Conservation (phyloP, 2,888 invertebrate species). For the Xylota sylvarum region DNA sequence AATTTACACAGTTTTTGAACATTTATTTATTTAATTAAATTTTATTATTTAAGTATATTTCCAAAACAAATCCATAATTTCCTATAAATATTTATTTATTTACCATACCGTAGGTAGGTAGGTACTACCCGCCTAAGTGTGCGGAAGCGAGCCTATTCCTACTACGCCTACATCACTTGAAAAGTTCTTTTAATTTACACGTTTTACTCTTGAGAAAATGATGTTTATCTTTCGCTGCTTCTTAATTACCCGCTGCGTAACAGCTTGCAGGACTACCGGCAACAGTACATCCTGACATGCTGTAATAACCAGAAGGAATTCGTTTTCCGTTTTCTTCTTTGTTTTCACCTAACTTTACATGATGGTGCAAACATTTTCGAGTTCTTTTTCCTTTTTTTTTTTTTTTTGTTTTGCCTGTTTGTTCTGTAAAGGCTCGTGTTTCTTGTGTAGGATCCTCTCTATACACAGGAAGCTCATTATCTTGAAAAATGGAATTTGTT, state of each 20-base stretch:
- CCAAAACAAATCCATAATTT: constrained; percentile 2
- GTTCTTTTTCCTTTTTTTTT: constrained; percentile 26
- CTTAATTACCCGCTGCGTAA: constrained; percentile 70
- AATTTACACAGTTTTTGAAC: no score
- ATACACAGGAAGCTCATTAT: constrained; percentile 48
- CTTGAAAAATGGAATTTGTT: constrained; percentile 62
- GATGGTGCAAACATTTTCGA: constrained; percentile 62
- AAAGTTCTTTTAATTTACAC: constrained; percentile 49
- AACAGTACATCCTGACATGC: constrained; percentile 32
- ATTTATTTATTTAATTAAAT: no score
- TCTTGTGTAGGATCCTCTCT: not conserved
- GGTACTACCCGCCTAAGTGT: not conserved
- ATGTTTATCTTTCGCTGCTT: constrained; percentile 72
- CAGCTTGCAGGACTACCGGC: constrained; percentile 46
- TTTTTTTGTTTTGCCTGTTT: constrained; percentile 45
- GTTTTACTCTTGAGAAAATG: constrained; percentile 68
- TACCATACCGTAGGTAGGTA: not conserved
- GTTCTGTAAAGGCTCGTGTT: constrained; percentile 27
- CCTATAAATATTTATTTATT: not conserved
- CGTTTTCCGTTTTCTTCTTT: constrained; percentile 42
- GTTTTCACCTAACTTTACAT: constrained; percentile 58
- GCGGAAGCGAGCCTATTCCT: not conserved
- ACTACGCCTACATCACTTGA: not conserved
- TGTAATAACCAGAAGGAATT: constrained; percentile 24
- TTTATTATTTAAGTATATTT: no score